Conservation (phyloP, 2,888 invertebrate genomes). For the Trichopoda pennipes region DNA sequence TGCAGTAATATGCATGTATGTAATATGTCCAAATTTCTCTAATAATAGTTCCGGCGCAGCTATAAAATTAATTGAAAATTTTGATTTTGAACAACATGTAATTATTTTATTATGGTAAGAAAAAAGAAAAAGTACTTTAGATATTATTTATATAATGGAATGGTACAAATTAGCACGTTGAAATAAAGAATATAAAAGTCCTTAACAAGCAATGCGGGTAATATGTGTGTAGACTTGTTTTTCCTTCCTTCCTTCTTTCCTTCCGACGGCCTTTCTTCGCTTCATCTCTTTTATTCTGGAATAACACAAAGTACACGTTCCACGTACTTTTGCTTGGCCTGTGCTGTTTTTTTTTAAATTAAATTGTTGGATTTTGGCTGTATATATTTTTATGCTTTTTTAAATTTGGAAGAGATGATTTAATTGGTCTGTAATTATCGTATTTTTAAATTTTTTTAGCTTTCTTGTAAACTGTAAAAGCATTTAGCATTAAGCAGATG, state of each 20-base stretch:
- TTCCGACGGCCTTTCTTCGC: slow-evolving; percentile 16
- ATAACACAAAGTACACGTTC: slow-evolving; percentile 20
- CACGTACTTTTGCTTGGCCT: slow-evolving; percentile 12
- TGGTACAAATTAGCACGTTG: too few relatives aligned
- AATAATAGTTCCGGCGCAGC: too few relatives aligned
- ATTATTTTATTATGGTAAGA: too few relatives aligned
- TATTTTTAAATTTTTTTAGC: slow-evolving; percentile 21
- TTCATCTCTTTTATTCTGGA: slow-evolving; percentile 13
- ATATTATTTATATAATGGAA: too few relatives aligned
- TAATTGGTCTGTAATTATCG: slow-evolving; percentile 26
- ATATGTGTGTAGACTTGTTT: slow-evolving; percentile 23
- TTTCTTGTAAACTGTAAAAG: slow-evolving; percentile 6
- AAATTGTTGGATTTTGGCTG: slow-evolving; percentile 18
- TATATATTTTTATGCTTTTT: slow-evolving; percentile 17
- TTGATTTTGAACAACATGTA: too few relatives aligned
- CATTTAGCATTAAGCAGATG: slow-evolving; percentile 17
- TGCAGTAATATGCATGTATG: too few relatives aligned
- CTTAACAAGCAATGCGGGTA: not conserved
- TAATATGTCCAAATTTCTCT: too few relatives aligned
- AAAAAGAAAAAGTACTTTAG: too few relatives aligned
- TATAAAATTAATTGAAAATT: too few relatives aligned
- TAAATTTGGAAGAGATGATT: slow-evolving; percentile 22
- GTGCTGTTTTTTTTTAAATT: slow-evolving; percentile 12
- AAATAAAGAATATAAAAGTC: slow-evolving; percentile 15
- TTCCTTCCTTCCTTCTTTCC: slow-evolving; percentile 4